These are phyloP conservation scores for Myotis myotis DNA, from an alignment of 2,797 vertebrate genomes.

Conservation along the genomic window DNA sequence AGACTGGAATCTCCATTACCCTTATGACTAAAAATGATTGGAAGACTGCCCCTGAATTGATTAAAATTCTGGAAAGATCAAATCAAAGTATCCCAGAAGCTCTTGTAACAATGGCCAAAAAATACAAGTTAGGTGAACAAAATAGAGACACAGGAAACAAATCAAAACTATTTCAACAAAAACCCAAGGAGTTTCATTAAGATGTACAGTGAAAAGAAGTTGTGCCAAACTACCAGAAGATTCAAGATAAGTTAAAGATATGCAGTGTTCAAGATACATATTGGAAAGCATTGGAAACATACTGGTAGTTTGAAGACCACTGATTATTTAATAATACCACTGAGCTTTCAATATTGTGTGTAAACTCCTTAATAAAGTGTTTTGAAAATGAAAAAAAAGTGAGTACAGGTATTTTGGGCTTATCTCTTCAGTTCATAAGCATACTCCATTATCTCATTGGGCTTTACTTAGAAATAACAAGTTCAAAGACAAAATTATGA, in stretches of 20 bases:
- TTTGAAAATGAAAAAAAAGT: constrained; percentile 7
- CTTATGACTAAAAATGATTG: constrained; percentile 90
- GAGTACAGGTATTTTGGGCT: background rate
- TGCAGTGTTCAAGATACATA: background rate
- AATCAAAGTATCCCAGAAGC: constrained; percentile 83
- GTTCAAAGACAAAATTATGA: constrained; percentile 14
- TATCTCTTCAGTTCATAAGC: background rate
- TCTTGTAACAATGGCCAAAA: background rate
- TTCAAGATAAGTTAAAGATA: background rate
- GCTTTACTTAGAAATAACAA: background rate
- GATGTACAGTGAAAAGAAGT: background rate
- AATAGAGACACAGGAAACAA: background rate
- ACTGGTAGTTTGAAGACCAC: background rate
- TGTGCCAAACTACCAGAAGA: background rate
- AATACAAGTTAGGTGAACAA: background rate
- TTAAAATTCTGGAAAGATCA: constrained; percentile 91
- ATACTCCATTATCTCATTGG: background rate
- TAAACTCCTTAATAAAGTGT: constrained; percentile 30
- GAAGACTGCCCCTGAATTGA: constrained; percentile 89
- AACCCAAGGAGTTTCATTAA: background rate
- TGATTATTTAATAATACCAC: background rate
- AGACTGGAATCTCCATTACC: constrained; percentile 87
- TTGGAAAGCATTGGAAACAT: background rate
- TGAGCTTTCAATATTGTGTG: background rate
- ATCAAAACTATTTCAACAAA: background rate